Evolutionary conservation across 2,888 invertebrate genomes (phyloP), one percentile per base, ranked within the genome.

Genomic region (Abrostola triplasia): DNA sequence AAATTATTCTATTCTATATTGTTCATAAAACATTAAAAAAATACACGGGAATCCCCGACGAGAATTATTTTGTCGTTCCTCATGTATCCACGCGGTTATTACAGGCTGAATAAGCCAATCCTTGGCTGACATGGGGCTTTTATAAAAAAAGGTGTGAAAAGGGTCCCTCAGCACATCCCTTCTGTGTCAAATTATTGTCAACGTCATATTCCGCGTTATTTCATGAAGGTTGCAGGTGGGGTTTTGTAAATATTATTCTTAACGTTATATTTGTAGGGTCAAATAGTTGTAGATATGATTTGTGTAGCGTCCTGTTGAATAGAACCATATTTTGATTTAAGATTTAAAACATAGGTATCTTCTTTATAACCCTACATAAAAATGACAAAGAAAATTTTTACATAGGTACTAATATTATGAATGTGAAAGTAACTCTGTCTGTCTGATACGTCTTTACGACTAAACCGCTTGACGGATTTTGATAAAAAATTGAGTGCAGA

Each of bases 151-250:
- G 77, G 77, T 79, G 74, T 78, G 78, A 78, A 70, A 65, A 76
- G 79, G 78, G 77, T 79, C 64, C 63, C 60, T 67, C 65, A 66
- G 57, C 75, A 63, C 70, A 69, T 69, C 64, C 67, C 53, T 37
- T 60, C 36, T 44, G 64, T 53, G 72, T 78, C 77, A 78, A 78
- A 78, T 78, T 78, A 78, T 78, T 77, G 77, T 79, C 78, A 75
- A 70, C 67, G 69, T 79, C 70, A 74, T 78, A 79, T 77, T 71
- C 59, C 76, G 57, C 49, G 74, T 71, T 70, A 76, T 79, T 79
- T 76, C 71, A 64, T 67, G n/a, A 58, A 49, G 62, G 50, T 65
- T 64, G 40, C 58, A 53, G 51, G 62, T 63, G 60, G 47, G 12
- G 10, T 65, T 73, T 64, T 36, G 57, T 13, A 36, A 59, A 60